Base-by-base conservation (phyloP, 2,113 vertebrate species). In the Myotis lucifugus region DNA sequence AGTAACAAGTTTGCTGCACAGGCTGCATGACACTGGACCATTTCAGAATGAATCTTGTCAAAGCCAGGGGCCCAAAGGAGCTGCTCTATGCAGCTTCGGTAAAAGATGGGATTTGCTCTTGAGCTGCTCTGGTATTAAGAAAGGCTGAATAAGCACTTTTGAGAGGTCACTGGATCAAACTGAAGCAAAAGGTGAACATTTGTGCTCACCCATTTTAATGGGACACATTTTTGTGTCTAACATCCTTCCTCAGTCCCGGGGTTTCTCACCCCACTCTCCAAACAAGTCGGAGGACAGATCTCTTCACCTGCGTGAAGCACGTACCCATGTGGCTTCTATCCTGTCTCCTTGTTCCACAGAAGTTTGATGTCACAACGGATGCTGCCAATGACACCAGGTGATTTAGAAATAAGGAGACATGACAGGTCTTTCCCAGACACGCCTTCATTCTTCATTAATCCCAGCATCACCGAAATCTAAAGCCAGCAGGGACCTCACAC, bases 1-100 rank as follows among this genome's bases (percentile, higher is more conserved):
- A 98, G 89, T 94, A 97, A 97, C 95, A 97, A 96, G 79, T 94
- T 96, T 96, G 70, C 69, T 97, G 69, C 89, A 83, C 77, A 66
- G 85, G 50, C 46, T 95, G 27, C 92, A 46, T 92, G 66, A 96
- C 83, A 94, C 73, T 42, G 83, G 70, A 5, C 0, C 32, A 92
- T 96, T 97, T 96, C 94, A 97, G 88, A 97, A 95, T 48, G 94
- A 95, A 92, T 95, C 54, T 84, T 95, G 83, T 96, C 90, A 85
- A 89, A 96, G 82, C 67, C 78, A 84, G 67, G 74, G 84, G 61
- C 85, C 92, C 86, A 94, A 93, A 95, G 97, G 98, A 92, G 25
- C 84, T 50, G 73, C 40, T 92, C 59, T 88, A 50, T 67, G 46
- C 19, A 66, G 48, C 84, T 73, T 61, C 32, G 52, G 73, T 96